Base-by-base conservation (phyloP, 2,888 invertebrate genomes). In the Cacoxenus indagator region DNA sequence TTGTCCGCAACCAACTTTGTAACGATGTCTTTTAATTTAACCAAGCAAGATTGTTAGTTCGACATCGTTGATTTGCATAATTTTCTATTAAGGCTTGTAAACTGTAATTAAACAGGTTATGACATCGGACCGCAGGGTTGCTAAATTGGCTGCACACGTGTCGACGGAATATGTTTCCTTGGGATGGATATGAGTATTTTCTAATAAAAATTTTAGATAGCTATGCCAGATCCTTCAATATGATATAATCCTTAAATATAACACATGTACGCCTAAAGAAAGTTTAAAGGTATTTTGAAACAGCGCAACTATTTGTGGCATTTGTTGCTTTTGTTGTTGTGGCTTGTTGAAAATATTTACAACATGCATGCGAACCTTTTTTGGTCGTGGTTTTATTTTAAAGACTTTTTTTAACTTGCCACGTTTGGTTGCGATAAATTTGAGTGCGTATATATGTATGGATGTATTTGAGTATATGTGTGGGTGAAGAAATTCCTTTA, bases 41-140 rank as follows among this genome's bases (percentile, higher is more conserved):
- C 37, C 8, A 37, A 37, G 37, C 37, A 37, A 37, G 51, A 51
- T 51, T 51, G 51, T 51, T 51, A 5, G 37, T 37, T 37, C 37
- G 37, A 37, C 37, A 37, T 80, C 79, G 79, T 70, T 69, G 81
- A 76, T 80, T 80, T 80, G 80, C 80, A 80, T 80, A 80, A 81
- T 81, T 80, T 80, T 77, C 81, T 77, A 79, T 78, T 81, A 59
- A 31, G 59, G 59, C 59, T 59, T 59, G 59, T 59, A 59, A 59
- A 59, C 59, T 59, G 29, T 31, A 59, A 59, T 59, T 59, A 59
- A 59, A 22, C 29, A 59, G 59, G 59, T 59, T 59, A 59, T 59
- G 59, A 59, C 59, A 59, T 59, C 59, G 59, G 19, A 59, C 17
- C 11, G n/a, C n/a, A 31, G 59, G 59, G 29, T 59, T 59, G 2